Percentiles rank a stretch among this genome's conserved stretches.
These are phyloP conservation scores for Chiloscyllium punctatum DNA, from an alignment of 2,797 vertebrate genomes.

Conservation along the genomic window DNA sequence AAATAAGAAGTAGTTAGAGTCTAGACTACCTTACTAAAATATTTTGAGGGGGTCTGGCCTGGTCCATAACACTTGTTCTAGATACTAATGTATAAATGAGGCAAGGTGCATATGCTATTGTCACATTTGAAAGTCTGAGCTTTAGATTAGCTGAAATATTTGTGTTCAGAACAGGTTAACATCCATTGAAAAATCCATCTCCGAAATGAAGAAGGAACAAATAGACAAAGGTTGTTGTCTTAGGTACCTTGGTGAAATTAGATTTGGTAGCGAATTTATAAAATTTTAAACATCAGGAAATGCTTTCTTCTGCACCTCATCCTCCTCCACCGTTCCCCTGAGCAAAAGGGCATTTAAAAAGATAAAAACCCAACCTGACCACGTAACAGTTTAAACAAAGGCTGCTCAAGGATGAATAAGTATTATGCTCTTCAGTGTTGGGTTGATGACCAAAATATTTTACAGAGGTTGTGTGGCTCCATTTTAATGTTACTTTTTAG, in stretches of 20 bases:
- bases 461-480: neutral
- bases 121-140: neutral
- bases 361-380: neutral
- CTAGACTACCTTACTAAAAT: no score
- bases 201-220: neutral
- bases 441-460: neutral
- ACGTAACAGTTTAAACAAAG: neutral
- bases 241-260: neutral
- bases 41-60: no score
- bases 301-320: no score
- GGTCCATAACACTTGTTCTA: neutral
- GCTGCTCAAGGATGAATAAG: no score
- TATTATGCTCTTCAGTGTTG: neutral
- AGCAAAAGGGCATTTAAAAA: neutral
- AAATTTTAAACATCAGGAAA: neutral
- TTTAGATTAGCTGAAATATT: neutral
- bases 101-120: neutral
- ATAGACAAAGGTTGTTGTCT: neutral
- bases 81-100: neutral
- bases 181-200: neutral
- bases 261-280: neutral
- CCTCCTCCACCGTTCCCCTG: no score
- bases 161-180: neutral
- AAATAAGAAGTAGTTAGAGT: no score
- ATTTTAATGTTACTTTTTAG: neutral